Conservation (phyloP, 1,140 invertebrate species). For the Lutraria rhynchaena region DNA sequence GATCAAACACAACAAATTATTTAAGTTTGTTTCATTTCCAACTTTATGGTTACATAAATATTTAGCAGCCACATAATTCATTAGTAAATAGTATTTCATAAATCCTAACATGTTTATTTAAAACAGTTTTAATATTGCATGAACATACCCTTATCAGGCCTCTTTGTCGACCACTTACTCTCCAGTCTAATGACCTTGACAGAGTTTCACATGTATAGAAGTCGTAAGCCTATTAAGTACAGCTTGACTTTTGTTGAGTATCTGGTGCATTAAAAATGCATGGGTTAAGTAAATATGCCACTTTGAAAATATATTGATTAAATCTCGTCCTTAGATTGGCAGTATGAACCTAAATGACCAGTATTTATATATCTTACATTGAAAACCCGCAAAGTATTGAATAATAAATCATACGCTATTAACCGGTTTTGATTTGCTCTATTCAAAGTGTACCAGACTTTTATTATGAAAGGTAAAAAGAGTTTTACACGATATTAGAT, state of each 20-base stretch:
- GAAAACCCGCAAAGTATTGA: conserved; percentile 20
- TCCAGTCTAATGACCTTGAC: conserved; percentile 30
- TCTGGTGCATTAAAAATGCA: too few relatives aligned
- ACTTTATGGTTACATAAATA: too few relatives aligned
- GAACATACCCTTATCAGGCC: neutral
- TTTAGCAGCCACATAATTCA: too few relatives aligned
- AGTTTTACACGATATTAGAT: conserved; percentile 24
- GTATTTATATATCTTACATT: too few relatives aligned
- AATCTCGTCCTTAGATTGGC: conserved; percentile 13
- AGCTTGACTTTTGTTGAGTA: too few relatives aligned
- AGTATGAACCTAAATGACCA: conserved; percentile 23
- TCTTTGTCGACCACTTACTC: conserved; percentile 40
- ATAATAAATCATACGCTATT: conserved; percentile 41
- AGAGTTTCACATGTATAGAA: conserved; percentile 6
- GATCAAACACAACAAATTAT: too few relatives aligned
- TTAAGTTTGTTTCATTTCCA: too few relatives aligned
- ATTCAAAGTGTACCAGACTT: neutral
- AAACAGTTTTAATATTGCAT: neutral
- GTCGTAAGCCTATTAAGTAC: neutral
- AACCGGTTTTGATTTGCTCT: conserved; percentile 12
- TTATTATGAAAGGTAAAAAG: too few relatives aligned
- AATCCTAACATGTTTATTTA: too few relatives aligned
- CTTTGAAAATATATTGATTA: conserved; percentile 20
- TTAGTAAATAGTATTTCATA: too few relatives aligned
- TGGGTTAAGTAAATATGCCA: too few relatives aligned